Evolutionary conservation across 1,140 invertebrate species (phyloP).

Genomic region (Drosophila pandora): DNA sequence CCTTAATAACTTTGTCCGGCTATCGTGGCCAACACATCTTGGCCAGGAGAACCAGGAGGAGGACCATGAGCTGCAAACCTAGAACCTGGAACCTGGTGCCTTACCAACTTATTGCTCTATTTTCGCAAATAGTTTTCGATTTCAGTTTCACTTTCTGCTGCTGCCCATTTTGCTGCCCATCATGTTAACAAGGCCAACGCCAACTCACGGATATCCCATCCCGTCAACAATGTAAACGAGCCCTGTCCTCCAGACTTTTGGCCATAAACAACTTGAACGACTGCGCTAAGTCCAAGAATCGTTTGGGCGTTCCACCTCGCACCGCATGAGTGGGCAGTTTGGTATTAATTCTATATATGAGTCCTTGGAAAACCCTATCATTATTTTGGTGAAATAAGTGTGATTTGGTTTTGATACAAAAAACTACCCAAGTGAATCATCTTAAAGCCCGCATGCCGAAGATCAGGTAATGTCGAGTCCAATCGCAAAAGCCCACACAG

Average conservation of each 20-base stretch:
- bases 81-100: conserved; percentile 27
- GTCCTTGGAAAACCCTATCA: conserved; percentile 43
- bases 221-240: conserved; percentile 72
- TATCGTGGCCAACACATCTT: conserved; percentile 69
- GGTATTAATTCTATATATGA: conserved; percentile 26
- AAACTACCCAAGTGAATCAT: conserved; percentile 41
- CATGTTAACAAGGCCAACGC: conserved; percentile 72
- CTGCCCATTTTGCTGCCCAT: conserved; percentile 55
- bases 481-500: conserved; percentile 36
- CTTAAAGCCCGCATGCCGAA: conserved; percentile 30
- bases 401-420: conserved; percentile 4
- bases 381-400: conserved; percentile 49
- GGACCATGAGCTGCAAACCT: no score
- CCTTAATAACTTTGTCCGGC: conserved; percentile 70
- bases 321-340: background rate
- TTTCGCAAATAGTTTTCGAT: conserved; percentile 72
- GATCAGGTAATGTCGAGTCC: conserved; percentile 44
- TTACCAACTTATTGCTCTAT: conserved; percentile 80
- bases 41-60: background rate
- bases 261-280: conserved; percentile 71
- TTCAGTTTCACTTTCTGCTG: conserved; percentile 78
- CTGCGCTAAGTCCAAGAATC: conserved; percentile 25
- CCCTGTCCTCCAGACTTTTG: conserved; percentile 8
- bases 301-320: conserved; percentile 17
- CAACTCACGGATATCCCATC: conserved; percentile 19